Conservation (phyloP, 2,113 vertebrate species). For the Philantomba maxwellii region DNA sequence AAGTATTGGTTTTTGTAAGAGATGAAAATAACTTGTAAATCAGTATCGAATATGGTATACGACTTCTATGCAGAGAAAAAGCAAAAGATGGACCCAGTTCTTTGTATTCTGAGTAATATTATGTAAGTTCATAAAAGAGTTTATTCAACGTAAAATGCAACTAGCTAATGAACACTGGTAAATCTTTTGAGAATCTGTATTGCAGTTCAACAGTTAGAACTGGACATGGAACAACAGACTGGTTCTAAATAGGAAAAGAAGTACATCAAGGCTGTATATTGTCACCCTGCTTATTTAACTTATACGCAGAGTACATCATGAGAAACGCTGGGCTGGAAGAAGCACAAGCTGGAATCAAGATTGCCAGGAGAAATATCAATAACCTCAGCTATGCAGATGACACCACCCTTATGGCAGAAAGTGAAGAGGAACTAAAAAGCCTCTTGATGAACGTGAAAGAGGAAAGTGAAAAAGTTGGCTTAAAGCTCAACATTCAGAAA, state of each 20-base stretch:
- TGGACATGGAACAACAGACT: background rate
- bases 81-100: background rate
- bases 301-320: background rate
- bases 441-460: background rate
- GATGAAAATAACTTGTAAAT: background rate
- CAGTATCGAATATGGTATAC: background rate
- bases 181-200: background rate
- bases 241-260: background rate
- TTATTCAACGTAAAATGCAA: background rate
- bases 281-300: background rate
- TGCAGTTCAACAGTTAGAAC: background rate
- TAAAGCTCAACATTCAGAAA: background rate
- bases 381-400: background rate
- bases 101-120: conserved; percentile 4
- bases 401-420: background rate
- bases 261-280: background rate
- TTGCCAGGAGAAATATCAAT: background rate
- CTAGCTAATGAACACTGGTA: background rate
- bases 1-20: background rate
- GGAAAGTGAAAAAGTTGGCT: background rate
- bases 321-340: background rate
- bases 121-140: background rate
- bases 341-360: background rate
- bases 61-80: background rate
- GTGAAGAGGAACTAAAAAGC: background rate